Evolutionary conservation across 1,140 invertebrate genomes (phyloP).

Genomic region (Pectinophora gossypiella): DNA sequence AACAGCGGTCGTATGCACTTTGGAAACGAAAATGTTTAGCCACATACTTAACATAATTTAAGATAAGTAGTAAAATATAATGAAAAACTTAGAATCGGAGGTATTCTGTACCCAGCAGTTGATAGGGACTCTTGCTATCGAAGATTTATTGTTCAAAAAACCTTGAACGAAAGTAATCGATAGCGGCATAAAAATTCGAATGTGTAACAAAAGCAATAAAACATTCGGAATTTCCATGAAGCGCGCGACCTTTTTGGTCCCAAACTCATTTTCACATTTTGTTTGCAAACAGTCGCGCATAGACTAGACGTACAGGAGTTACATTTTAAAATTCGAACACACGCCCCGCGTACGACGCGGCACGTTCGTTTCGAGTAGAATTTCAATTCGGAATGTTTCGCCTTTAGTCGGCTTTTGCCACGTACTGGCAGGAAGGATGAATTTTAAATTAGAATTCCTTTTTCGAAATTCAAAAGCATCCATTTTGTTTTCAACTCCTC

Average conservation of each 20-base stretch:
- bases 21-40: no score
- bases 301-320: conserved; percentile 26
- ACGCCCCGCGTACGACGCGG: conserved; percentile 25
- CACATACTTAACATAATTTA: no score
- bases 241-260: conserved; percentile 8
- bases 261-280: conserved; percentile 46
- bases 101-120: no score
- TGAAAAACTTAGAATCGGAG: no score
- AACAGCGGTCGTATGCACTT: no score
- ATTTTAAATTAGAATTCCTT: conserved; percentile 56
- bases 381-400: conserved; percentile 60
- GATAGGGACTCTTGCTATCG: no score
- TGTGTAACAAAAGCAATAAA: background rate
- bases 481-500: background rate
- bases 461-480: conserved; percentile 28
- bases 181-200: background rate
- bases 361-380: conserved; percentile 42
- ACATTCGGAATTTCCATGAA: background rate
- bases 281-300: conserved; percentile 41
- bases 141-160: background rate
- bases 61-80: no score
- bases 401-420: conserved; percentile 40
- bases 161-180: background rate
- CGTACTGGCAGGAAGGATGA: conserved; percentile 45
- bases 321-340: conserved; percentile 51